Conservation (phyloP, 2,113 vertebrate species). For the Formicarius rufipectus region DNA sequence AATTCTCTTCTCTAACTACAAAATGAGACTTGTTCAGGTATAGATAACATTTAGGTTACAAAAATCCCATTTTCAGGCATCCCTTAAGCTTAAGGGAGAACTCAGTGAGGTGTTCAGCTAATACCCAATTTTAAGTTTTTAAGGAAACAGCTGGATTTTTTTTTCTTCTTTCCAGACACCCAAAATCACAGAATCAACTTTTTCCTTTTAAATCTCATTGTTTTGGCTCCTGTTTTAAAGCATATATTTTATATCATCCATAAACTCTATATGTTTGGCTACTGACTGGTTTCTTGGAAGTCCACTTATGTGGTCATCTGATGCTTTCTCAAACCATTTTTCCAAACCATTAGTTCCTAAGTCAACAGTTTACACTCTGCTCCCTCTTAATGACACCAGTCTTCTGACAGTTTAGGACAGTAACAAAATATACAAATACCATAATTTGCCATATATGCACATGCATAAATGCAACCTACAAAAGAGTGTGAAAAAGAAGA, state of each 20-base stretch:
- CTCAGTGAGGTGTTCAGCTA: neutral
- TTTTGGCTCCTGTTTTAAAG: neutral
- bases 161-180: neutral
- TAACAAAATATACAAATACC: neutral
- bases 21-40: neutral
- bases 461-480: neutral
- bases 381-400: neutral
- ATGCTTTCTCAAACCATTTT: neutral
- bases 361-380: fast-evolving
- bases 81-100: neutral
- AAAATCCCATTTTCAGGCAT: neutral
- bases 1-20: neutral
- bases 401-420: neutral
- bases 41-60: neutral
- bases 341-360: neutral
- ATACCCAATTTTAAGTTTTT: neutral
- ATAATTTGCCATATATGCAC: neutral
- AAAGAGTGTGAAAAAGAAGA: neutral
- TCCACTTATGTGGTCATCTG: neutral
- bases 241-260: neutral
- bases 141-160: neutral
- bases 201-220: neutral
- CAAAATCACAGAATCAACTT: neutral
- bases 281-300: neutral
- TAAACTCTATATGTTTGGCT: neutral